These are phyloP conservation scores for Autographa gamma DNA, from an alignment of 2,888 invertebrate genomes.

Conservation along the genomic window DNA sequence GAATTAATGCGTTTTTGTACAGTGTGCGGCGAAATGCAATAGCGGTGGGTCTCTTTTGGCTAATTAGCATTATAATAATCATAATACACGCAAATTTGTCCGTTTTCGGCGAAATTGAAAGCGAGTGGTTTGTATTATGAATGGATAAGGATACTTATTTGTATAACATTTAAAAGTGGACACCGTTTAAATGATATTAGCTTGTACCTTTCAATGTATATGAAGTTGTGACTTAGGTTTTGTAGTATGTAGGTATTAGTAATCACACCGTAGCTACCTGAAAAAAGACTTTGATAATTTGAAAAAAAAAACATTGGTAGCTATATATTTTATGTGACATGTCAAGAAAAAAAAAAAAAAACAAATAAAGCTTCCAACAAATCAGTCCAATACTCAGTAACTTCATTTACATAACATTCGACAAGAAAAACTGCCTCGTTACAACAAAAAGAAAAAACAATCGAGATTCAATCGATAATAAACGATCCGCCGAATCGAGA, in stretches of 20 bases:
- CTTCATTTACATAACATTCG: constrained; percentile 17
- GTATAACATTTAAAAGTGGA: background rate
- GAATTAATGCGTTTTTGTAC: constrained; percentile 35
- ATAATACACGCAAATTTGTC: constrained; percentile 39
- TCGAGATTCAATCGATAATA: constrained; percentile 52
- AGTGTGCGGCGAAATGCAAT: constrained; percentile 55
- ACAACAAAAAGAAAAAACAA: constrained; percentile 27
- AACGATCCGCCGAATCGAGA: constrained; percentile 58
- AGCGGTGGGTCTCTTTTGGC: constrained; percentile 34
- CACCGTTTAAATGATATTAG: background rate
- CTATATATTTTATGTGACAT: no score
- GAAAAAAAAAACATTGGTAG: background rate
- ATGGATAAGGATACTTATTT: background rate
- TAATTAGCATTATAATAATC: constrained; percentile 44
- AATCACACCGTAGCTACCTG: no score
- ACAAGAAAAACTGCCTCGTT: constrained; percentile 23
- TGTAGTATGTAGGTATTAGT: no score
- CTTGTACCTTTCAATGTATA: no score
- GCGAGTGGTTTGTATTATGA: constrained; percentile 8
- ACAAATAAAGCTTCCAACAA: background rate
- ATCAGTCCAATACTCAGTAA: background rate
- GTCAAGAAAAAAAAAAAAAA: background rate
- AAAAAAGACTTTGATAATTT: no score
- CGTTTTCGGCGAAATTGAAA: constrained; percentile 31
- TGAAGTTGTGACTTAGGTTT: no score